Base-by-base conservation (phyloP, 1,140 invertebrate genomes). In the Habropoda laboriosa region DNA sequence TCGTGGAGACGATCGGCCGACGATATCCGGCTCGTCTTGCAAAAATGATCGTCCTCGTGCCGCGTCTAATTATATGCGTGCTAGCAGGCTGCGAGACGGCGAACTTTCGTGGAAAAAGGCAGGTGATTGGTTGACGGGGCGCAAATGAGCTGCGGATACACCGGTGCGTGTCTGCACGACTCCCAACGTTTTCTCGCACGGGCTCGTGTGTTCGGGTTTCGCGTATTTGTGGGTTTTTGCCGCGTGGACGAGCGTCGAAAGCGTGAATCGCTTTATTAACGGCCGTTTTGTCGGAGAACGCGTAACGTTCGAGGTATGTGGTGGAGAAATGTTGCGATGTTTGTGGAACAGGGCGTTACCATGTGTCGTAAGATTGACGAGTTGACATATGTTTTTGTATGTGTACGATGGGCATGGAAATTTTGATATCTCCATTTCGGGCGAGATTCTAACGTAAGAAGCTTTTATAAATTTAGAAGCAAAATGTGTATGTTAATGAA, bases 211-310 rank as follows among this genome's bases (percentile, higher is more conserved):
- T 21, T 35, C 21, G n/a, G 8, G 18, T 8, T 42, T 27, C 38
- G 40, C 40, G 12, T n/a, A n/a, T n/a, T n/a, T n/a, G n/a, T n/a
- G n/a, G n/a, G n/a, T n/a, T 49, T 21, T 49, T 66, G 47, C 30
- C 18, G 38, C 27, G 5, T 53, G 12, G 42, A 24, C 12, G 72
- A 79, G 42, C 73, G 60, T 78, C 73, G 63, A 78, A 75, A 77
- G 63, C 47, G 42, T 42, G 61, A 86, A 83, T 82, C 77, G 79
- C 40, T 83, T 82, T 66, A 79, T 83, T 74, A 73, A 30, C n/a
- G 61, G 27, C 7, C 40, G 38, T 45, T 24, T 4, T 32, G 24
- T 45, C 61, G 38, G 12, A 30, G 24, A 21, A n/a, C n/a, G n/a
- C n/a, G n/a, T n/a, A n/a, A n/a, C n/a, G n/a, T n/a, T n/a, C n/a